Percentiles rank a stretch among this genome's conserved stretches.
phyloP scores from a whole-genome alignment of 1,140 invertebrate species.

The Drosophila carrolli region DNA sequence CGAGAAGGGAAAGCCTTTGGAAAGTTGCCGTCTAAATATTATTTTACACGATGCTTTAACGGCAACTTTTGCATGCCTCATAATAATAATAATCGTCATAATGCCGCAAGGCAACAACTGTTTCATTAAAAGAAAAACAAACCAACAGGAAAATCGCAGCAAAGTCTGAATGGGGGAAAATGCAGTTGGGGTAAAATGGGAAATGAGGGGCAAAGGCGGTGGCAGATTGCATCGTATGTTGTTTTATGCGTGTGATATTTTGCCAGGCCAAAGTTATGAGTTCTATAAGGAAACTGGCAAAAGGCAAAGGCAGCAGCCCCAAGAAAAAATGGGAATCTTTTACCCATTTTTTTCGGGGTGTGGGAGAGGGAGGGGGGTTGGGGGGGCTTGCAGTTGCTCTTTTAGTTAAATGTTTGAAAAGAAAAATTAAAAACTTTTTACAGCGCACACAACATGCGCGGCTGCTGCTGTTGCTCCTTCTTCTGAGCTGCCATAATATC shows the following conservation, averaged over 20 bases:
- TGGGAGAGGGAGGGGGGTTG: too few species aligned
- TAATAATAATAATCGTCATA: slow-evolving; percentile 82
- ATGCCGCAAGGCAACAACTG: slow-evolving; percentile 73
- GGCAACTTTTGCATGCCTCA: slow-evolving; percentile 79
- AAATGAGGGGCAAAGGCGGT: background rate
- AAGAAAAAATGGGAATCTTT: slow-evolving; percentile 69
- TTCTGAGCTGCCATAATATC: slow-evolving; percentile 52
- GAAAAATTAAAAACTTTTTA: slow-evolving; percentile 83
- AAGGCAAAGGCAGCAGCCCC: slow-evolving; percentile 45
- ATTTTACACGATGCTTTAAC: slow-evolving; percentile 81
- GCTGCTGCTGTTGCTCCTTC: slow-evolving; percentile 21
- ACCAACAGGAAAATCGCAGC: slow-evolving; percentile 41
- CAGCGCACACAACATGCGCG: slow-evolving; percentile 67
- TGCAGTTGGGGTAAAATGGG: background rate
- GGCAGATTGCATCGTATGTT: slow-evolving; percentile 52
- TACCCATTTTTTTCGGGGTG: slow-evolving; percentile 12
- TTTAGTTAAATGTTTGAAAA: slow-evolving; percentile 82
- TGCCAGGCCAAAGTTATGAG: slow-evolving; percentile 73
- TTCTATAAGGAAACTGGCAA: slow-evolving; percentile 34
- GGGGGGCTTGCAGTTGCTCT: slow-evolving; percentile 56
- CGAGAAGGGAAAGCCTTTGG: background rate
- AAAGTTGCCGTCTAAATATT: slow-evolving; percentile 75
- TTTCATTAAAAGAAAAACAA: slow-evolving; percentile 78
- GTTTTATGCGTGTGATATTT: slow-evolving; percentile 82
- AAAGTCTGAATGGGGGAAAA: background rate